A percentile compares a stretch with the other conserved stretches of the same genome.
These are phyloP conservation scores for Pseudolaguvia tuberculata DNA, from an alignment of 2,113 vertebrate genomes.

Conservation along the genomic window DNA sequence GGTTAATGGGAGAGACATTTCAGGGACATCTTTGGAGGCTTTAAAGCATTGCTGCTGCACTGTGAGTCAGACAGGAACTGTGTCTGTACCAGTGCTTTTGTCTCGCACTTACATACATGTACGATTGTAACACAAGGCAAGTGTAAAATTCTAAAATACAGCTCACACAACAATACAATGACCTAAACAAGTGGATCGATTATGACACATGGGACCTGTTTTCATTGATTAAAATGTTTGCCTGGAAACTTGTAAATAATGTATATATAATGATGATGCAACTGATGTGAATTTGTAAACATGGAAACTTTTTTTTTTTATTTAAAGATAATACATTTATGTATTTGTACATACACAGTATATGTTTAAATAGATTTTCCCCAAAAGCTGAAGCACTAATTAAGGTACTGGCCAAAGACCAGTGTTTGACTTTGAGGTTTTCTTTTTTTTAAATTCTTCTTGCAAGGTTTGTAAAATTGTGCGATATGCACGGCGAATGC, in stretches of 20 bases:
- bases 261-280: conserved; percentile 54
- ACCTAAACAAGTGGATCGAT: conserved; percentile 41
- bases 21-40: conserved; percentile 46
- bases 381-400: conserved; percentile 69
- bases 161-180: conserved; percentile 40
- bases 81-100: conserved; percentile 54
- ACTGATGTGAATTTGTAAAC: conserved; percentile 52
- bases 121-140: conserved; percentile 90
- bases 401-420: conserved; percentile 70
- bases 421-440: conserved; percentile 60
- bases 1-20: conserved; percentile 26
- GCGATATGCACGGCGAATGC: conserved; percentile 57
- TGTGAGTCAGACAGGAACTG: conserved; percentile 31
- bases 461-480: conserved; percentile 61
- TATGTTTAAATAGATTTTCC: conserved; percentile 63
- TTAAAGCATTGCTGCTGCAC: conserved; percentile 53
- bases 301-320: conserved; percentile 58
- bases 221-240: conserved; percentile 65
- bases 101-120: conserved; percentile 72
- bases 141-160: conserved; percentile 72
- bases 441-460: conserved; percentile 56
- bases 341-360: conserved; percentile 63
- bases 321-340: conserved; percentile 66
- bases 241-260: conserved; percentile 64
- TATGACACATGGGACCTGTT: conserved; percentile 51